Evolutionary conservation across 2,113 vertebrate genomes (phyloP), one percentile per base, ranked within the genome.

Genomic region (Romanogobio albipinnatus): DNA sequence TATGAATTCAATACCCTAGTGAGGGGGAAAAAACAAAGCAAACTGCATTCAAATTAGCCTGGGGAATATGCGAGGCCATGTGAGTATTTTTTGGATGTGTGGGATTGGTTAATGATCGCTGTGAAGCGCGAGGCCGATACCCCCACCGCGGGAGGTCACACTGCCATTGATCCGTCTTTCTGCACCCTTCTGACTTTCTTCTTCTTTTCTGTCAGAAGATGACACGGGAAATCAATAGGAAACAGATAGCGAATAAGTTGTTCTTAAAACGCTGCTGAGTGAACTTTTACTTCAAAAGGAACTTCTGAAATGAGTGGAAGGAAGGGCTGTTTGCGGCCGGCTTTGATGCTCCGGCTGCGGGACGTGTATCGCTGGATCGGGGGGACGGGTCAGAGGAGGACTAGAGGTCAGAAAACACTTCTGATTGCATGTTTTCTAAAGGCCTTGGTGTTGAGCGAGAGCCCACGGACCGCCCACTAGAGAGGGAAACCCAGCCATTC

Each of bases 261-360:
- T 87, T 90, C 19, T 84, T 90, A 82, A 94, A 93, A 93, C 89
- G 91, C 89, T 92, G 87, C 84, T 66, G 82, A 79, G 88, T 92
- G 92, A 94, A 94, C 92, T 93, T 93, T 93, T 90, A 93, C 91
- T 93, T 95, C 92, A 93, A 94, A 39, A 93, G 86, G 83, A 86
- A 89, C 89, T 91, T 92, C 89, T 87, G 88, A 90, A 91, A 90
- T 70, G 43, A 74, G 74, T 64, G 61, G 14, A 24, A 49, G 86
- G 84, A 49, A 24, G 43, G 76, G 75, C 68, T 61, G 64, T 87
- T 75, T 59, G 84, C 64, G 59, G 84, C 8, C 2, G 86, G 89
- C 92, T 91, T 92, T 91, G 91, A 94, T 89, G 90, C 85, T 62
- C 3, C 5, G 73, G 81, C 80, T 87, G 62, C 70, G 84, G 89